These are phyloP conservation scores for Orcinus orca DNA, from an alignment of 2,113 vertebrate genomes.

Conservation along the genomic window DNA sequence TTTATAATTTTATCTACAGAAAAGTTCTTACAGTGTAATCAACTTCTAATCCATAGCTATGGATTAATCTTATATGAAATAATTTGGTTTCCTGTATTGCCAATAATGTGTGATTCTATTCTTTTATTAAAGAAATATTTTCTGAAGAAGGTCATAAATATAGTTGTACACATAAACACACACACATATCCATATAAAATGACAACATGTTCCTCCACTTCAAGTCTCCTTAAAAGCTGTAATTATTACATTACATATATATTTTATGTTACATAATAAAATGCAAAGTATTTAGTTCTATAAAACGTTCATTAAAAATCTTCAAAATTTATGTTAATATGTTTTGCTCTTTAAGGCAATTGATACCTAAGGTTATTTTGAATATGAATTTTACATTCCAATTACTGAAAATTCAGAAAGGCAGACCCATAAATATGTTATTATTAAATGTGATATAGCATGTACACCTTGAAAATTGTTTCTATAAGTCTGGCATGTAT, in stretches of 20 bases:
- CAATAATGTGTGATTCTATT: neutral
- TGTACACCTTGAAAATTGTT: neutral
- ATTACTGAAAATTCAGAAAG: neutral
- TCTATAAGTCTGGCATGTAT: neutral
- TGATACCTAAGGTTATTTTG: neutral
- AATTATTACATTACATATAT: neutral
- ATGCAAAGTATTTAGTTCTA: neutral
- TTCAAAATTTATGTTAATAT: neutral
- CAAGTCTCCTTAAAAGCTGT: neutral
- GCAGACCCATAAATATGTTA: neutral
- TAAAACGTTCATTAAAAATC: neutral
- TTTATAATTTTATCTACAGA: neutral
- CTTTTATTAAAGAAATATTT: constrained; percentile 24
- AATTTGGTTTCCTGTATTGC: neutral
- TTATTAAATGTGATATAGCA: neutral
- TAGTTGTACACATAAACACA: neutral
- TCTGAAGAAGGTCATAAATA: neutral
- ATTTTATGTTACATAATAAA: neutral
- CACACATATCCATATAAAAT: neutral
- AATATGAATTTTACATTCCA: neutral
- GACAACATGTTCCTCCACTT: neutral
- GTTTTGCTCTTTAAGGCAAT: neutral
- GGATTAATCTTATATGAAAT: neutral
- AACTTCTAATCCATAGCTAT: neutral
- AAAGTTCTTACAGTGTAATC: neutral